These are phyloP conservation scores for Pangasius larnaudii DNA, from an alignment of 2,797 vertebrate species.

Conservation along the genomic window DNA sequence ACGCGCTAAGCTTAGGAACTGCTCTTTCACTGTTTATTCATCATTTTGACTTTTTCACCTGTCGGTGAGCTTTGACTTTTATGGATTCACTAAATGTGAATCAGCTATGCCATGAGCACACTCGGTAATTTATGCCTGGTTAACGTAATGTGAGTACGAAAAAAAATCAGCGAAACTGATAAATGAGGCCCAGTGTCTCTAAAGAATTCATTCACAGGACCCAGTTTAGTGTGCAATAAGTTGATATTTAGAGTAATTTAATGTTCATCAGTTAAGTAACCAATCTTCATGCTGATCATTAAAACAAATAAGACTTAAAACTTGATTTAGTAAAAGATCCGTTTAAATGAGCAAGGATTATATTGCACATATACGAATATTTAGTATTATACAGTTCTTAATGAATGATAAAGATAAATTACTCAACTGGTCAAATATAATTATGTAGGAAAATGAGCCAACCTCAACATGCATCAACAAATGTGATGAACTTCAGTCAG, in stretches of 20 bases:
- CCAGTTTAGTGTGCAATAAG: background rate
- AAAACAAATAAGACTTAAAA: background rate
- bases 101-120: background rate
- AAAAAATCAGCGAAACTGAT: background rate
- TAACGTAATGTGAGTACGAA: background rate
- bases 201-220: background rate
- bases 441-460: background rate
- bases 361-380: background rate
- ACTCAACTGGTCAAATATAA: background rate
- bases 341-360: background rate
- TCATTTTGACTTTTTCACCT: background rate
- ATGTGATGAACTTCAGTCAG: background rate
- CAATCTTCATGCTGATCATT: background rate
- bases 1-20: background rate
- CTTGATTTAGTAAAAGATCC: background rate
- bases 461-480: background rate
- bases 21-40: background rate
- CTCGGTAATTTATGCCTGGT: background rate
- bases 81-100: background rate
- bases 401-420: constrained; percentile 8
- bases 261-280: background rate
- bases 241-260: background rate
- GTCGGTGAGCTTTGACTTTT: background rate
- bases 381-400: background rate
- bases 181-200: background rate